Evolutionary conservation across 1,140 invertebrate genomes (phyloP), one percentile per base, ranked within the genome.

Genomic region (Carposina sasakii): DNA sequence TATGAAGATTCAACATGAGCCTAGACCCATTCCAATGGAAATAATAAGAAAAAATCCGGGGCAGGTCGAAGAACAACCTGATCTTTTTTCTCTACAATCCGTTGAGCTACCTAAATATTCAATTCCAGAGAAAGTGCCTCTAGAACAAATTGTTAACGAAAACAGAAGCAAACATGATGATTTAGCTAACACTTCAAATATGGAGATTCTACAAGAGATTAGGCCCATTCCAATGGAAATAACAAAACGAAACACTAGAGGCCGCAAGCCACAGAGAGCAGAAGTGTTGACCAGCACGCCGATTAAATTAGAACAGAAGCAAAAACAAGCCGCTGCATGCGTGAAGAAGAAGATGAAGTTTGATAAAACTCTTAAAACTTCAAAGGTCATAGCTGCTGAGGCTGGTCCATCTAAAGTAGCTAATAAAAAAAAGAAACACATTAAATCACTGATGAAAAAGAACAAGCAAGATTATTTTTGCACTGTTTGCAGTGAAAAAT

Each of bases 181-280:
- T 22, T n/a, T 28, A 6, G 9, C 12, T 5, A 24, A 24, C 6
- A n/a, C n/a, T 16, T 10, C 39, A 41, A 41, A 41, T 36, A 41
- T 20, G 4, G 20, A 22, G 4, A 41, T 41, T 13, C 20, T 41
- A 21, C 15, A 8, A 41, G 39, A 20, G 9, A 17, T 22, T 4
- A 17, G 20, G 39, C 9, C 39, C 20, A 41, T 12, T 19, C 20
- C 16, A 19, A 22, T 4, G 4, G 17, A 41, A 20, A 22, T 41
- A 6, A 41, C 6, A 3, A 41, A 41, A 10, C 4, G 39, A 17
- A 41, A 41, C 10, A 41, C 5, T 4, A 17, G 21, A 28, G 5
- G 41, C 28, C 21, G 21, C 10, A 44, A 44, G n/a, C n/a, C 12
- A 44, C 41, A 44, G 20, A n/a, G 21, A 13, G 16, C 41, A 24